Percentiles rank a stretch among this genome's conserved stretches.
Conservation (phyloP, 2,113 vertebrate species). For the Axis porcinus region DNA sequence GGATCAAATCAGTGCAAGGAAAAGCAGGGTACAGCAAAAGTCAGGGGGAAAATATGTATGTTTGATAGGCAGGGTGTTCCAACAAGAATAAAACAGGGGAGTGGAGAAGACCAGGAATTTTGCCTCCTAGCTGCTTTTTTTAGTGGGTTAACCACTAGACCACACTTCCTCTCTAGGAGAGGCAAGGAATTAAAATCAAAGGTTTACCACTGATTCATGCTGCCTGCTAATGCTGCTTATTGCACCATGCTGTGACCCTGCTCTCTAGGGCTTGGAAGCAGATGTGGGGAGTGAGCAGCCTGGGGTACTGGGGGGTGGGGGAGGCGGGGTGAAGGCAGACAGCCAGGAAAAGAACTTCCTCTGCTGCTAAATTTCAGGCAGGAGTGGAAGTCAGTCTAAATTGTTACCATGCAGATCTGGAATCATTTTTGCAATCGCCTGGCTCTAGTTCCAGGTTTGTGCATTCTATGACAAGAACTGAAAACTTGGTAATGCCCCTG, state of each 20-base stretch:
- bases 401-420: conserved; percentile 54
- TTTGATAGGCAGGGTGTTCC: background rate
- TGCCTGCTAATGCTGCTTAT: conserved; percentile 50
- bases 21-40: background rate
- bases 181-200: conserved; percentile 66
- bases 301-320: conserved; percentile 32
- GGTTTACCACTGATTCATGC: conserved; percentile 53
- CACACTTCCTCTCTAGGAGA: conserved; percentile 67
- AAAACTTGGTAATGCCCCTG: conserved; percentile 54
- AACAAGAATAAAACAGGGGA: background rate
- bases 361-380: conserved; percentile 37
- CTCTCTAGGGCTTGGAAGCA: conserved; percentile 65
- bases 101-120: conserved; percentile 26
- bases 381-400: conserved; percentile 57
- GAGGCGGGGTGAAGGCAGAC: conserved; percentile 32
- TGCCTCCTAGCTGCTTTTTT: conserved; percentile 52
- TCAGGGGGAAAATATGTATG: rapidly evolving
- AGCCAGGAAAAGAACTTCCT: conserved; percentile 66
- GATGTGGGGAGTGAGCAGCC: conserved; percentile 57
- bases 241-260: conserved; percentile 63
- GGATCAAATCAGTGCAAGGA: background rate
- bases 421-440: conserved; percentile 23
- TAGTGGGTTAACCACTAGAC: conserved; percentile 63
- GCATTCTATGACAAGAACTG: conserved; percentile 54
- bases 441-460: conserved; percentile 48